phyloP scores from a whole-genome alignment of 2,113 vertebrate genomes.

The Hippocampus comes region DNA sequence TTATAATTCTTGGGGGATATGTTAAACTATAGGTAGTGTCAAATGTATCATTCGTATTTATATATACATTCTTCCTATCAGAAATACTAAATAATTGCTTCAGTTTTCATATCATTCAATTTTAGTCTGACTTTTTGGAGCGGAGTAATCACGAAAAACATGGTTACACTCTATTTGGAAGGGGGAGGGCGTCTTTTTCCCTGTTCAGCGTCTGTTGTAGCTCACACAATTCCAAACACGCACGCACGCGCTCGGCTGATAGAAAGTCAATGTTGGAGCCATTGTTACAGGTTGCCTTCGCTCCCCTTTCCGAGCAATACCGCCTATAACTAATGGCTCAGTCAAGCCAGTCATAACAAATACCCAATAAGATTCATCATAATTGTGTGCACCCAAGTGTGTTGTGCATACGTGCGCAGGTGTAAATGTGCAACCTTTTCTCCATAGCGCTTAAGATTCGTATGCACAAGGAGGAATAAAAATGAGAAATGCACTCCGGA shows the following conservation, averaged over 20 bases:
- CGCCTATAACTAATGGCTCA: slow-evolving; percentile 75
- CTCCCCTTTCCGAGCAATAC: slow-evolving; percentile 68
- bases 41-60: not conserved
- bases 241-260: slow-evolving; percentile 55
- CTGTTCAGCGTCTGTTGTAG: not conserved
- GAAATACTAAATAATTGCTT: not conserved
- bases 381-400: slow-evolving; percentile 49
- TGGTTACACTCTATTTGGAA: not conserved
- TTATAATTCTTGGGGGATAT: not conserved
- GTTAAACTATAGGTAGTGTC: not conserved
- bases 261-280: slow-evolving; percentile 69
- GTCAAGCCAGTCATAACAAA: slow-evolving; percentile 76
- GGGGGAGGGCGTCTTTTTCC: not conserved
- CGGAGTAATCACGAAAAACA: not conserved
- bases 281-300: slow-evolving; percentile 70
- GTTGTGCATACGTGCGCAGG: slow-evolving; percentile 20
- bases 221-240: slow-evolving; percentile 16
- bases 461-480: not conserved
- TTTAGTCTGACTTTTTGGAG: not conserved
- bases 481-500: not conserved
- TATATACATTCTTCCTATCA: not conserved
- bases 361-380: slow-evolving; percentile 74
- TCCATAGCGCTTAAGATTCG: not conserved
- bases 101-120: not conserved
- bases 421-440: slow-evolving; percentile 37